These are phyloP conservation scores for Eulacestoma nigropectus DNA, from an alignment of 2,113 vertebrate genomes.

Conservation along the genomic window DNA sequence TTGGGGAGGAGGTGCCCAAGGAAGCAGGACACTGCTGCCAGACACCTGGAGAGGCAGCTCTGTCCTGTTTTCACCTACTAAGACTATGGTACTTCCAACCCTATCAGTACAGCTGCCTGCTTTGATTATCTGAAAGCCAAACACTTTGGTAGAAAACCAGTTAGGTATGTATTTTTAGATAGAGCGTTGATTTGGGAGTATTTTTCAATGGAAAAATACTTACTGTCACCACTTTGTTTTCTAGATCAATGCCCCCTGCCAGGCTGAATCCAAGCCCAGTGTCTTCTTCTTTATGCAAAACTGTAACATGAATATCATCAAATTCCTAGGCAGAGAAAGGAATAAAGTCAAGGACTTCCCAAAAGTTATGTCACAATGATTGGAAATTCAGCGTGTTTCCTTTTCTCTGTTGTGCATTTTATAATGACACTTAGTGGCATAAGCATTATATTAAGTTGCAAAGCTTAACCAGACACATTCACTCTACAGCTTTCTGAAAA, in stretches of 20 bases:
- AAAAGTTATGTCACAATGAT: background rate
- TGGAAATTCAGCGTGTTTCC: background rate
- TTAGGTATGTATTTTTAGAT: background rate
- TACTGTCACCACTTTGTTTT: constrained; percentile 87
- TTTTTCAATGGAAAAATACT: constrained; percentile 42
- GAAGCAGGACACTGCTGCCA: background rate
- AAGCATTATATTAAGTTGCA: background rate
- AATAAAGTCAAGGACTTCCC: background rate
- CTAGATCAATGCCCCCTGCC: constrained; percentile 88
- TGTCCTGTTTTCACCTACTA: background rate
- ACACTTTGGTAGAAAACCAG: background rate
- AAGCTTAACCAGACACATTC: background rate
- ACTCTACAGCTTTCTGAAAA: background rate
- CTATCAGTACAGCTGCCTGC: background rate
- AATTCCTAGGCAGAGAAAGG: constrained; percentile 77
- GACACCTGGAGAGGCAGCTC: background rate
- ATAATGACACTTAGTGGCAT: background rate
- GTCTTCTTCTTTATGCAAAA: constrained; percentile 92
- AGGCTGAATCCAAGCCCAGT: constrained; percentile 91
- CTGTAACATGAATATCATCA: constrained; percentile 85
- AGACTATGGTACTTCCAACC: background rate
- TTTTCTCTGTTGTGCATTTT: background rate
- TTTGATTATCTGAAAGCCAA: background rate
- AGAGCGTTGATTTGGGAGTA: background rate
- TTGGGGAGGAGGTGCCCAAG: background rate